phyloP scores from a whole-genome alignment of 1,140 invertebrate species.

The Drosophila seguyi region DNA sequence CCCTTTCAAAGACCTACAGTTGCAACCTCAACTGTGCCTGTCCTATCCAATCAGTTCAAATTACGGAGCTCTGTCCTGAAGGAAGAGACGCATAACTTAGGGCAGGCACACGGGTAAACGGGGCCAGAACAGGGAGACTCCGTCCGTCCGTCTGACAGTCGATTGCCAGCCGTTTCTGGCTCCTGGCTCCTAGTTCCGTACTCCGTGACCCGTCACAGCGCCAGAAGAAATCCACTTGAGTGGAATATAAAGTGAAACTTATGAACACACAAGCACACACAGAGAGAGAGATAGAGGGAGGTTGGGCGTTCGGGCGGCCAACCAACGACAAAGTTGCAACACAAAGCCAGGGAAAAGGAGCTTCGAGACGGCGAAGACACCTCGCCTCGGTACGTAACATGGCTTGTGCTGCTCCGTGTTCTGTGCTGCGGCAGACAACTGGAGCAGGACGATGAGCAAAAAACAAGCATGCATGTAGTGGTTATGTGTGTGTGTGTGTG shows the following conservation, averaged over 20 bases:
- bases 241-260: constrained; percentile 57
- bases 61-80: constrained; percentile 43
- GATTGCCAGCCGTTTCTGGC: constrained; percentile 34
- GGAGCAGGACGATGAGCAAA: constrained; percentile 48
- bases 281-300: constrained; percentile 1
- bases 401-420: constrained; percentile 23
- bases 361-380: constrained; percentile 40
- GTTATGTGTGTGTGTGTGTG: constrained; percentile 16
- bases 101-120: constrained; percentile 3
- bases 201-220: constrained; percentile 32
- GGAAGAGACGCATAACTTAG: constrained; percentile 37
- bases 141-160: constrained; percentile 9
- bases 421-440: constrained; percentile 34
- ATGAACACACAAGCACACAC: constrained; percentile 7
- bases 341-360: constrained; percentile 46
- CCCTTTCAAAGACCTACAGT: not conserved
- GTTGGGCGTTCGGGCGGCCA: not conserved
- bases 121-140: not conserved
- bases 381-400: constrained; percentile 48
- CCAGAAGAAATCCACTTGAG: constrained; percentile 55
- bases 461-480: constrained; percentile 24
- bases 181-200: constrained; percentile 9
- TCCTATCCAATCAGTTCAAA: constrained; percentile 45
- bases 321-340: constrained; percentile 54
- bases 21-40: constrained; percentile 16